A percentile compares a stretch with the other conserved stretches of the same genome.
Conservation (phyloP, 2,113 vertebrate species). For the Sylvietta virens region DNA sequence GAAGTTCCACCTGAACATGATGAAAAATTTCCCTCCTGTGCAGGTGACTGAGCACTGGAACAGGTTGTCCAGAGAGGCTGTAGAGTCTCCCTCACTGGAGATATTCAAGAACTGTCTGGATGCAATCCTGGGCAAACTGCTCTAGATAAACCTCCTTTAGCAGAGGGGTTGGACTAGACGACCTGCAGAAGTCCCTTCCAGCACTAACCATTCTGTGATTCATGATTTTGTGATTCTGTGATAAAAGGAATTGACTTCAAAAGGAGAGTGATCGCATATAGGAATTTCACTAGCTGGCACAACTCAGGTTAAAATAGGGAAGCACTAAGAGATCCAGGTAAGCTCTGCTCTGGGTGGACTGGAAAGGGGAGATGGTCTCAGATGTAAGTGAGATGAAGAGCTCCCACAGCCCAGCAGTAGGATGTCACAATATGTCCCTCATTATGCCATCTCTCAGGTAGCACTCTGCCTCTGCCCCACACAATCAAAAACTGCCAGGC, state of each 20-base stretch:
- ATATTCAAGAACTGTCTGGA: not conserved
- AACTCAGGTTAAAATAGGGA: not conserved
- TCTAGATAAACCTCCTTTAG: not conserved
- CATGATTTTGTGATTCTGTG: not conserved
- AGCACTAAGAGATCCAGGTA: not conserved
- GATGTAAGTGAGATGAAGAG: not conserved
- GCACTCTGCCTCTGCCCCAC: rapidly evolving
- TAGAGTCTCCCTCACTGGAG: not conserved
- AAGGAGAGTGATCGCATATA: rapidly evolving
- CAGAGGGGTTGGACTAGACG: rapidly evolving
- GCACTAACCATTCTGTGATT: not conserved
- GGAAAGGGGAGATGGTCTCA: not conserved
- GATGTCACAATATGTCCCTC: not conserved
- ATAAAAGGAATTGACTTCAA: not conserved
- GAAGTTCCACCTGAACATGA: not conserved
- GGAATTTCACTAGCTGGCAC: not conserved
- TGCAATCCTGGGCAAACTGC: not conserved
- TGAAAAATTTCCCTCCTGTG: not conserved
- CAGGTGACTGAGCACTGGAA: not conserved
- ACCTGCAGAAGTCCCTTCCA: not conserved
- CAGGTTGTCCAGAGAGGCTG: not conserved
- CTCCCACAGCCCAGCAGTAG: not conserved
- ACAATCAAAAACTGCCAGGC: rapidly evolving
- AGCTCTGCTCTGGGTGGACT: not conserved
- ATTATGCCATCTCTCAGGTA: rapidly evolving